Evolutionary conservation across 2,113 vertebrate species (phyloP), one percentile per base, ranked within the genome.

Genomic region (Trogon surrucura): DNA sequence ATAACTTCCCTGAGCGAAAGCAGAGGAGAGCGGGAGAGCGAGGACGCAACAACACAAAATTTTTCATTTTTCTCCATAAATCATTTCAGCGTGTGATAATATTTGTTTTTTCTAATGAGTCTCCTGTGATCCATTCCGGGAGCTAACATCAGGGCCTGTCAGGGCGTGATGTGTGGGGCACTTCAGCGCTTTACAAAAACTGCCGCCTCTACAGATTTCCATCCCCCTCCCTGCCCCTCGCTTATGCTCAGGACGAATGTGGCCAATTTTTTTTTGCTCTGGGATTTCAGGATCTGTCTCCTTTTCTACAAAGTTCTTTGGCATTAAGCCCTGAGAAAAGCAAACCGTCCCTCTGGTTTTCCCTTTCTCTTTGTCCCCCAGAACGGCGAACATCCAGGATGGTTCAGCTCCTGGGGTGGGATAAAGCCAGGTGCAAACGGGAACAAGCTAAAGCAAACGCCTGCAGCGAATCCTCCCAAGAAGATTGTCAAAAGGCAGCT

Each of bases 101-200:
- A 99, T 99, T 99, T 99, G 98, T 98, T 98, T 98, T 98, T 98
- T 98, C 98, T 98, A 98, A 99, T 98, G 98, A 99, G 98, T 98
- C 98, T 98, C 98, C 95, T 98, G 98, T 98, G 98, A 98, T 98
- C 98, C 98, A 98, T 98, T 98, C 97, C 92, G 91, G 98, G 97
- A 98, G 98, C 98, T 98, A 98, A 98, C 98, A 98, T 98, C 98
- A 98, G 98, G 98, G 97, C 97, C 98, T 98, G 98, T 98, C 98
- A 98, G 97, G 95, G 96, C 91, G 95, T 98, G 98, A 98, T 98
- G 98, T 98, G 98, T 98, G 97, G 98, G 97, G 97, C 97, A 98
- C 97, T 98, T 98, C 97, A 98, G 96, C 18, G 82, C 98, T 98
- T 98, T 97, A 98, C 97, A 98, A 98, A 98, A 98, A 98, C 98